Base-by-base conservation (phyloP, 2,797 vertebrate genomes). In the Pantherophis alleghaniensis region DNA sequence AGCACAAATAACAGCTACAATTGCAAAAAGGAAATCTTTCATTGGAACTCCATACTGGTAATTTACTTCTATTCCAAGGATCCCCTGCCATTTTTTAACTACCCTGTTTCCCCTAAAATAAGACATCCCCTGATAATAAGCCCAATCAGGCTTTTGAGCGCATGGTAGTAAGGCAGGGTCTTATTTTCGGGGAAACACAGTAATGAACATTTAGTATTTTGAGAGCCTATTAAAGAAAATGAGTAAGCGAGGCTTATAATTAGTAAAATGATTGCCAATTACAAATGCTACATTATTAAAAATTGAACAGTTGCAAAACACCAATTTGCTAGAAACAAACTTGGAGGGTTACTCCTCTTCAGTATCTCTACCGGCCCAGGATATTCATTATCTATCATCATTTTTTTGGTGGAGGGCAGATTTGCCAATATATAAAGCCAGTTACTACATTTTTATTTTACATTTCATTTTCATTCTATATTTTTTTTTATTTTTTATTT, bases 41-140 rank as follows among this genome's bases (percentile, higher is more conserved):
- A 99, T 99, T 97, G 99, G 99, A 97, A 99, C 99, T 2, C 99
- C 99, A 20, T 99, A 99, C 97, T 99, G 99, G 99, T 99, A 98
- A 99, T 92, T 96, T n/a, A n/a, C 16, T 60, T 63, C 66, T 90
- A 63, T 66, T 87, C 74, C 74, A 79, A 20, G 9, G 74, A 22
- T 42, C 20, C 18, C 7, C 37, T 42, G 16, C 20, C 37, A 79
- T 42, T 79, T 79, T 47, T 79, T 3, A 22, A 79, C 9, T 10
- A 51, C 47, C 47, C 47, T 51, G 6, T 51, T 51, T 51, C 47
- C 47, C 47, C 47, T 51, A 51, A 51, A 51, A 51, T 51, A 51
- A 51, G 7, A 51, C 47, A 51, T 51, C 47, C 47, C 47, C 47
- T 51, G 47, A 51, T 51, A 51, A 51, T 51, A 51, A 51, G 47